These are phyloP conservation scores for Pollenia griseotomentosa DNA, from an alignment of 2,888 invertebrate species.

Conservation along the genomic window DNA sequence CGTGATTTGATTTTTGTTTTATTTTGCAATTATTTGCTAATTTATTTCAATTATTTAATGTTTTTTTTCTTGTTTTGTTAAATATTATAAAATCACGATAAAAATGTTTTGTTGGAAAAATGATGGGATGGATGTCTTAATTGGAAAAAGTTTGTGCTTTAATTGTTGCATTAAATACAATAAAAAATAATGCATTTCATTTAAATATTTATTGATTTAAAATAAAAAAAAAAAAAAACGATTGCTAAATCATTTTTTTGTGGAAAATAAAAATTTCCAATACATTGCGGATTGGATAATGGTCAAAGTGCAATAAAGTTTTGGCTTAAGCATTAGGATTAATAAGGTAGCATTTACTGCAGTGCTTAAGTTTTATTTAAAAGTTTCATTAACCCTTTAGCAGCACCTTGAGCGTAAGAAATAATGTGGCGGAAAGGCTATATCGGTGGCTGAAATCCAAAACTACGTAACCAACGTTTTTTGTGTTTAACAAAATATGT, in stretches of 20 bases:
- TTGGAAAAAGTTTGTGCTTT: not conserved
- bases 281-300: too few species aligned
- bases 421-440: too few species aligned
- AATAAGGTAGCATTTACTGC: too few species aligned
- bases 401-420: too few species aligned
- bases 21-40: slow-evolving; percentile 47
- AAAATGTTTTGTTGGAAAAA: slow-evolving; percentile 40
- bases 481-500: too few species aligned
- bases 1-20: slow-evolving; percentile 44
- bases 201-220: slow-evolving; percentile 49
- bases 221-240: slow-evolving; percentile 2
- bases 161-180: slow-evolving; percentile 40
- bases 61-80: slow-evolving; percentile 22
- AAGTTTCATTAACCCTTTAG: too few species aligned
- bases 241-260: not conserved
- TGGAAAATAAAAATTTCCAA: too few species aligned
- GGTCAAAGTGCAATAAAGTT: too few species aligned
- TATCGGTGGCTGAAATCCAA: too few species aligned
- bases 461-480: too few species aligned
- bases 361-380: too few species aligned
- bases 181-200: slow-evolving; percentile 37
- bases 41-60: slow-evolving; percentile 39
- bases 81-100: slow-evolving; percentile 46
- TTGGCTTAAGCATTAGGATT: too few species aligned
- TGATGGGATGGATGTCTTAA: slow-evolving; percentile 39